Evolutionary conservation across 2,797 vertebrate genomes (phyloP).

Genomic region (Sylvia borin): DNA sequence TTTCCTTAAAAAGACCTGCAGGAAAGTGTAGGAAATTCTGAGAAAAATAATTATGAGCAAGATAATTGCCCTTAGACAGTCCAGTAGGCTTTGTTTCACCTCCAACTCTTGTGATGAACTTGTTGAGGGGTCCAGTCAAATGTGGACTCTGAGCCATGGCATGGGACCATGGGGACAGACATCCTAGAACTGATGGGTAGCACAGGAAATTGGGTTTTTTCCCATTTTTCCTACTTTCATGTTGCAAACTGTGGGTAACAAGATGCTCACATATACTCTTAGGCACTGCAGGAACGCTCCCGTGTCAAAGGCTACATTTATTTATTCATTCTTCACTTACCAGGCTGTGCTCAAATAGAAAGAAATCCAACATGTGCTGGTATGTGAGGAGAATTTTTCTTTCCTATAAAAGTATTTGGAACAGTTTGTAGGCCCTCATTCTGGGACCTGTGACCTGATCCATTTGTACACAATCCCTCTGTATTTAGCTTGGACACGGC

Average conservation of each 20-base stretch:
- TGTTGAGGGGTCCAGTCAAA: not conserved
- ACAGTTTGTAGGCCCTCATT: not conserved
- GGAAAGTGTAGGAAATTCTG: not conserved
- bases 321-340: not conserved
- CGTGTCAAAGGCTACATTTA: not conserved
- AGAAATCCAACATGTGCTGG: not conserved
- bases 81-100: not conserved
- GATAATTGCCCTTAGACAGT: not conserved
- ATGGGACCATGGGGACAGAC: accelerated
- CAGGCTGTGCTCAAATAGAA: not conserved
- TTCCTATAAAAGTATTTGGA: not conserved
- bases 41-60: not conserved
- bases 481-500: not conserved
- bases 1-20: not conserved
- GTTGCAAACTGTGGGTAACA: not conserved
- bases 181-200: not conserved
- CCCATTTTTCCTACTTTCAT: not conserved
- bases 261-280: not conserved
- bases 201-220: not conserved
- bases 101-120: not conserved
- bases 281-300: not conserved
- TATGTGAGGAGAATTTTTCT: not conserved
- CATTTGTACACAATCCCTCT: not conserved
- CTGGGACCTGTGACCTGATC: not conserved
- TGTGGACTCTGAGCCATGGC: not conserved